phyloP scores from a whole-genome alignment of 2,888 invertebrate species.

The Heliconius aoede region DNA sequence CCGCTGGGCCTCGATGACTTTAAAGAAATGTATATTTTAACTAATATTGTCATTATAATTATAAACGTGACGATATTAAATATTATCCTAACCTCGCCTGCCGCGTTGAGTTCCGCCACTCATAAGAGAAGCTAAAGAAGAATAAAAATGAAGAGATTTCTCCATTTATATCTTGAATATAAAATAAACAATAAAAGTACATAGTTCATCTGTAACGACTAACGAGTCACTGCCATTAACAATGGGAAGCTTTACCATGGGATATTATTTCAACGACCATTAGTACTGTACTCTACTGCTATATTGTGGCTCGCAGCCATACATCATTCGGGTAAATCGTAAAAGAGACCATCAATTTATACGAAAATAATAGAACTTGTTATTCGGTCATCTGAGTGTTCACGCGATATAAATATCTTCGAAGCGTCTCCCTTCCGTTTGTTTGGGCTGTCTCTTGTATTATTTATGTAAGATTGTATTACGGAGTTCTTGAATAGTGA shows the following conservation, averaged over 20 bases:
- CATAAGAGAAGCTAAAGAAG: too few relatives aligned
- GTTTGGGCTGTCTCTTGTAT: conserved; percentile 22
- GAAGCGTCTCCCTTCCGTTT: conserved; percentile 23
- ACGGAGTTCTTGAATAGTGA: neutral
- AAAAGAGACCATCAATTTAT: conserved; percentile 57
- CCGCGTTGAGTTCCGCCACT: too few relatives aligned
- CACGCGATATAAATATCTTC: conserved; percentile 43
- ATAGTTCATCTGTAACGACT: conserved; percentile 8
- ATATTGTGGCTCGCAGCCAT: conserved; percentile 47
- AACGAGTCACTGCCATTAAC: conserved; percentile 14
- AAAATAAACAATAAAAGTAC: neutral
- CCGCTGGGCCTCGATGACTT: too few relatives aligned
- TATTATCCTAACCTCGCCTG: too few relatives aligned
- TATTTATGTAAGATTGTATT: conserved; percentile 20
- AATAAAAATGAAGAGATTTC: too few relatives aligned
- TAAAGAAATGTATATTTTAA: too few relatives aligned
- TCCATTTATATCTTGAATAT: neutral
- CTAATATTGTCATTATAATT: too few relatives aligned
- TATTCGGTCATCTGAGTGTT: conserved; percentile 47
- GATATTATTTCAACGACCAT: conserved; percentile 56
- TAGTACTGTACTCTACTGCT: conserved; percentile 56
- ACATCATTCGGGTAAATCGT: conserved; percentile 50
- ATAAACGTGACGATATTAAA: too few relatives aligned
- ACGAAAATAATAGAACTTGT: conserved; percentile 58
- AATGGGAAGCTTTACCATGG: conserved; percentile 43